Percentiles rank a stretch among this genome's conserved stretches.
Conservation (phyloP, 2,888 invertebrate genomes). For the Hyalella azteca region DNA sequence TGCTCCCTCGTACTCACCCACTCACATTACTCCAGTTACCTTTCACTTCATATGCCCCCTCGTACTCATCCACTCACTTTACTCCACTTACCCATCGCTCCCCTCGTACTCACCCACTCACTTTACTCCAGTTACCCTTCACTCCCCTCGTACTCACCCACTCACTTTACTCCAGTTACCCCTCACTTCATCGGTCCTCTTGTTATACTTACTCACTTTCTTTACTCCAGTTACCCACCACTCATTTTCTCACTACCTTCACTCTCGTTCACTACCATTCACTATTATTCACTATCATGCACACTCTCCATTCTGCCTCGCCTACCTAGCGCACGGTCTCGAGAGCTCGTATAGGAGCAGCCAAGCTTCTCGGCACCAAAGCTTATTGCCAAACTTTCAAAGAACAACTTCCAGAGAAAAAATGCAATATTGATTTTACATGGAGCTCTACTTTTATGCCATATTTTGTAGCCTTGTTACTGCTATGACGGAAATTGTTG, state of each 20-base stretch:
- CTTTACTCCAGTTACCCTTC: neutral
- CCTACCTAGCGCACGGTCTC: neutral
- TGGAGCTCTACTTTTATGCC: neutral
- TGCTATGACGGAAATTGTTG: neutral
- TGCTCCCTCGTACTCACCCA: too few relatives aligned
- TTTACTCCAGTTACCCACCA: neutral
- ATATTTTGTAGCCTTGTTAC: neutral
- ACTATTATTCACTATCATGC: neutral
- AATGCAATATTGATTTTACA: constrained; percentile 40
- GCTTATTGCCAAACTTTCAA: constrained; percentile 39
- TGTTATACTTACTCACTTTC: too few relatives aligned
- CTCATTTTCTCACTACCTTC: neutral
- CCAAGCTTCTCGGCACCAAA: neutral
- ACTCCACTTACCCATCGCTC: neutral
- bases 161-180: neutral
- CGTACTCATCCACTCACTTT: neutral
- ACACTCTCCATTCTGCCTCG: neutral
- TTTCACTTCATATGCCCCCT: too few relatives aligned
- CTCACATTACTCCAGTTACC: too few relatives aligned
- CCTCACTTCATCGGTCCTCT: too few relatives aligned
- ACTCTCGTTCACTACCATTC: neutral
- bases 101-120: neutral
- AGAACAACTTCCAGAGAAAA: constrained; percentile 23
- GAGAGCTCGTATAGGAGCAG: neutral
- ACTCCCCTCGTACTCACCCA: neutral